Evolutionary conservation across 2,888 invertebrate genomes (phyloP), one percentile per base, ranked within the genome.

Genomic region (Thymelicus lineola): DNA sequence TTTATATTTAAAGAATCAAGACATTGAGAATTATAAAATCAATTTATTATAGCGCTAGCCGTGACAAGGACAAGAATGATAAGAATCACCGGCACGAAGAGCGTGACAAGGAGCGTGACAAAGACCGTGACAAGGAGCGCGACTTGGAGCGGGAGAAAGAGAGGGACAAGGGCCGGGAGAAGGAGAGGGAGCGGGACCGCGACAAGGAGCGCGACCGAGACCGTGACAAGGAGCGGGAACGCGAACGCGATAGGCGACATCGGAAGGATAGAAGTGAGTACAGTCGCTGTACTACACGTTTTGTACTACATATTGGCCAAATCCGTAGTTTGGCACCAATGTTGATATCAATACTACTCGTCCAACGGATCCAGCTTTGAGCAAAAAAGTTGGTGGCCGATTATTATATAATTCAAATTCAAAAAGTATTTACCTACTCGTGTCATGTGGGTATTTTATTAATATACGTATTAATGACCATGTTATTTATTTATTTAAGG

Each of bases 251-350:
- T 64, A 90, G 93, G 69, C 86, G 86, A 38, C 88, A 90, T 61
- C 88, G 93, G 74, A 90, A 87, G 81, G 92, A 92, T 60, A 86
- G 87, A 82, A 81, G 91, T 91, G 64, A 85, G 89, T 82, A 42
- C 1, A 10, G 38, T 38, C 9, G 9, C 9, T 38, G 38, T 38
- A 38, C 38, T 38, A 7, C 0, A 7, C 38, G 9, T 38, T 38
- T 38, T 38, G 28, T 28, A 28, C 5, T 3, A 28, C 28, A 28
- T 2, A 28, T 28, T 28, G 28, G 28, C 28, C 28, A 3, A 28
- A 28, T 28, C 28, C 28, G 5, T 5, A 28, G 3, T 28, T 28
- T 28, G 28, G 28, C 28, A 28, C 3, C 28, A 28, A 28, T 28
- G 28, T 28, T 28, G 28, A 5, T 28, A 28, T 5, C 3, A 28